Conservation (phyloP, 2,797 vertebrate species). For the Sternotherus odoratus region DNA sequence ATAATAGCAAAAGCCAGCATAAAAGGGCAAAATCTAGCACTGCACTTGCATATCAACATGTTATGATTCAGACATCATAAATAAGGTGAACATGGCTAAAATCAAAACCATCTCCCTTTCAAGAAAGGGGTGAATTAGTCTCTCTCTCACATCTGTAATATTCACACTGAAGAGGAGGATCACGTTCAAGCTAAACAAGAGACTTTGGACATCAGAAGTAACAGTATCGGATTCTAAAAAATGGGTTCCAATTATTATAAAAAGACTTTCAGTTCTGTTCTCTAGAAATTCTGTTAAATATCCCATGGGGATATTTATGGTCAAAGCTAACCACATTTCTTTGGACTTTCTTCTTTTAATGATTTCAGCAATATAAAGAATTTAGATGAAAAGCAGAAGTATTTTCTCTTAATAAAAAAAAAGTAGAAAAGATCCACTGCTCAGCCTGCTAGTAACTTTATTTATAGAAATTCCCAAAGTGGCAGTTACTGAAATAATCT, state of each 20-base stretch:
- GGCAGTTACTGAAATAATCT: constrained; percentile 64
- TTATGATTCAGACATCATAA: constrained; percentile 20
- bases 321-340: constrained; percentile 72
- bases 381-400: constrained; percentile 76
- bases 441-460: constrained; percentile 66
- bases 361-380: constrained; percentile 73
- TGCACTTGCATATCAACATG: neutral
- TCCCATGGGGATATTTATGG: constrained; percentile 47
- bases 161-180: constrained; percentile 32
- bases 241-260: constrained; percentile 53
- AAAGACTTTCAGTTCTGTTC: constrained; percentile 67
- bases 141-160: constrained; percentile 25
- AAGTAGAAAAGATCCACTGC: constrained; percentile 58
- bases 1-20: neutral
- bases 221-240: constrained; percentile 45
- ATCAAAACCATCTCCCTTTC: constrained; percentile 3
- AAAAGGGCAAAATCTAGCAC: constrained; percentile 2
- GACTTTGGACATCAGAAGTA: constrained; percentile 52
- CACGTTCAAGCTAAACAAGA: constrained; percentile 51
- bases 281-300: constrained; percentile 74
- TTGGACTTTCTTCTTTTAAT: constrained; percentile 66
- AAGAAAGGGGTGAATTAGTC: neutral
- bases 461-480: constrained; percentile 71
- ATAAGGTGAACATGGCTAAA: neutral
- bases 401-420: constrained; percentile 46